phyloP scores from a whole-genome alignment of 2,113 vertebrate species.

The Corythornis vintsioides region DNA sequence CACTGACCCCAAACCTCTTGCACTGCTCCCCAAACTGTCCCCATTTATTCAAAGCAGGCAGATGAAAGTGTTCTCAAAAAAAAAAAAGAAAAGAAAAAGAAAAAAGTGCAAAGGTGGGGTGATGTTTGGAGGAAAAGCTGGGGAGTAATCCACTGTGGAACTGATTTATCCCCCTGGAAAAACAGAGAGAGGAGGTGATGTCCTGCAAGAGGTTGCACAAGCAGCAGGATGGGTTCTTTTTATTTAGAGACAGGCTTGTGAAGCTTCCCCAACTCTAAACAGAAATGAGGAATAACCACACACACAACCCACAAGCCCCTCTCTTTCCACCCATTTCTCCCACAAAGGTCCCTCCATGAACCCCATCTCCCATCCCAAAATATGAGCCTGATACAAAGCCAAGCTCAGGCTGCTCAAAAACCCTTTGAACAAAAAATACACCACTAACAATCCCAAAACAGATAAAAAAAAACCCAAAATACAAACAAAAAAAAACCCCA shows the following conservation, averaged over 20 bases:
- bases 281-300: neutral
- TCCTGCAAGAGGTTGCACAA: accelerated
- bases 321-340: neutral
- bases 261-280: neutral
- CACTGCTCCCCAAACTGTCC: neutral
- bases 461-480: neutral
- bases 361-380: neutral
- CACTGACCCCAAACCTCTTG: accelerated
- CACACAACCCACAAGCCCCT: too few species aligned
- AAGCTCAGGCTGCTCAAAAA: neutral
- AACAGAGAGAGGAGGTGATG: accelerated
- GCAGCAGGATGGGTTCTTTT: accelerated
- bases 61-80: accelerated
- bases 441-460: accelerated
- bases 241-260: neutral
- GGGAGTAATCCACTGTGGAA: neutral
- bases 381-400: accelerated
- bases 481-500: too few species aligned
- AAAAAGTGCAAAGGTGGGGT: accelerated
- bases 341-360: accelerated
- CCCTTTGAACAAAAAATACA: neutral
- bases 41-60: neutral
- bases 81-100: neutral
- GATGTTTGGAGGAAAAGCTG: neutral
- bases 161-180: neutral